Evolutionary conservation across 2,888 invertebrate genomes (phyloP), one percentile per base, ranked within the genome.

Genomic region (Rhorus exstirpatorius): DNA sequence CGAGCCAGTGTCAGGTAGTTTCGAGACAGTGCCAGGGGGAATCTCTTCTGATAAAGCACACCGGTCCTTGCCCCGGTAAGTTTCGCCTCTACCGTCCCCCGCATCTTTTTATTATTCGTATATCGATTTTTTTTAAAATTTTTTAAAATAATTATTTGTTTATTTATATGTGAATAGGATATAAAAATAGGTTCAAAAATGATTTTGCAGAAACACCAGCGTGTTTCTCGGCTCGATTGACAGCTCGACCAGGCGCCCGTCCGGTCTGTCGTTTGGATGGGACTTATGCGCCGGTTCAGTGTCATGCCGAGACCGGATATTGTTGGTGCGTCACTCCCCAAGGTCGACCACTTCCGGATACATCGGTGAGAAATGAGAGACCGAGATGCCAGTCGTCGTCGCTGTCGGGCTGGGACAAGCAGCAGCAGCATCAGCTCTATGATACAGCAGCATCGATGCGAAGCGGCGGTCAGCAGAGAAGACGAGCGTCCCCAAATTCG

Each of bases 261-360:
- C 97, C 98, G 1, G 95, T 95, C 60, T 98, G 98, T 92, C 95
- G 96, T 71, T 94, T 94, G 1, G 98, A 98, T 91, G 98, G 98
- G 14, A 96, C 95, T 1, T 98, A 97, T 92, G 96, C 97, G 0
- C 95, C 97, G 8, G 96, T 97, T 79, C 98, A 98, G 93, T 98
- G 98, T 91, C 96, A 97, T 89, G 94, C 94, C 4, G 95, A 95
- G 74, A 96, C 97, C 1, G 94, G 94, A 72, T 95, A 95, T 90
- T 98, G 98, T 93, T 98, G 98, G 98, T 99, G 98, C 92, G 98
- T 98, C 81, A 97, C 97, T 0, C 95, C 96, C 12, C 95, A 96
- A 86, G 98, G 98, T 49, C 95, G 95, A 86, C 97, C 97, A 0
- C 94, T 98, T 70, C 95, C 96, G 8, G 96, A 97, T 88, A 97